Base-by-base conservation (phyloP, 92 coral and sea anemone species). In the Pocillopora grandis region DNA sequence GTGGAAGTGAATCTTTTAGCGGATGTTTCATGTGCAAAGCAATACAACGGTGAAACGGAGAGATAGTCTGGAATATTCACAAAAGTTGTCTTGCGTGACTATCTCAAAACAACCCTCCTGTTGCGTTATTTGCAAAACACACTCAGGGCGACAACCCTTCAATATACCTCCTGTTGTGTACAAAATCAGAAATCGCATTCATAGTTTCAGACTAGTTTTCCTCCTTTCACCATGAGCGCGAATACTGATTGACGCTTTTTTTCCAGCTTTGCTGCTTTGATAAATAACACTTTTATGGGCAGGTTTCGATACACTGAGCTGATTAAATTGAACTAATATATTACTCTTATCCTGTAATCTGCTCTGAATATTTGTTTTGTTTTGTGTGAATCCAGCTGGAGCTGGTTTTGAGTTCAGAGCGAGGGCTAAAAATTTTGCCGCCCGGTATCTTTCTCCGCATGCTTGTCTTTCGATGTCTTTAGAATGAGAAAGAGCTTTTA, bases 41-140 rank as follows among this genome's bases (percentile, higher is more conserved):
- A 23, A 6, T 63, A 27, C 36, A 31, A 0, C 14, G 21, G 16
- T 5, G 58, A 0, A 52, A 56, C 13, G 17, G 12, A 66, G 18
- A 10, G 57, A n/a, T 42, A 67, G 69, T 76, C 33, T 76, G 33
- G 7, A 9, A 31, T 59, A 31, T 33, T 7, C 4, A 33, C 57
- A 13, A 42, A 49, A 8, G 16, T 12, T 59, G 9, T 59, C 36
- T 80, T 69, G 76, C 84, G 76, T 69, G 84, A 80, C 84, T 57
- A 15, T 55, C 17, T 42, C 16, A 61, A 12, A 17, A 13, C 37
- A 60, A 27, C 72, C 59, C 58, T 27, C 61, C 62, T 63, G 82
- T 63, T 65, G 82, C 70, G 72, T 76, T 76, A 76, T 76, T 76
- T 59, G 0, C 48, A 31, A 3, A 78, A 56, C 76, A 71, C 33